Evolutionary conservation across 2,888 invertebrate genomes (phyloP).

Genomic region (Timandra comae): DNA sequence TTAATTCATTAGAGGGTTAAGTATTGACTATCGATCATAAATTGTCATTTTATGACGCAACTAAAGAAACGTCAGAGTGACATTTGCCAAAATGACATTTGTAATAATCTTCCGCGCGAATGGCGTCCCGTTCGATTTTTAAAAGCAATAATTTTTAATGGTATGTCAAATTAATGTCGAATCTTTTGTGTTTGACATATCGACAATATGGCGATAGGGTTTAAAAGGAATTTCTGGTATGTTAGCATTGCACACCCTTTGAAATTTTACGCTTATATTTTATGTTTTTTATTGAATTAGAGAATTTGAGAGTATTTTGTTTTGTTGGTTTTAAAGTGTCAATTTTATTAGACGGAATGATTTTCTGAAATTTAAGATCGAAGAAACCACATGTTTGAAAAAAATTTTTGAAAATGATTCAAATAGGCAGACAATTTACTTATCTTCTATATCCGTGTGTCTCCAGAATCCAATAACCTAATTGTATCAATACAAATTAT

Average conservation of each 20-base stretch:
- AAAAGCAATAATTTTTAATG: constrained; percentile 72
- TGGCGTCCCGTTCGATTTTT: constrained; percentile 53
- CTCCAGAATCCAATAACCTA: too few relatives aligned
- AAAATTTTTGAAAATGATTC: too few relatives aligned
- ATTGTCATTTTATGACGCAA: constrained; percentile 54
- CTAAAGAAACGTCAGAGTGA: constrained; percentile 28
- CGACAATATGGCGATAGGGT: constrained; percentile 68
- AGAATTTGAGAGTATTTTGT: too few relatives aligned
- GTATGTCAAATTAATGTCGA: constrained; percentile 73
- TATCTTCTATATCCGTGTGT: too few relatives aligned
- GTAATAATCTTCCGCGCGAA: constrained; percentile 59
- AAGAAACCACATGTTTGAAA: too few relatives aligned
- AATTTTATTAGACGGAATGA: too few relatives aligned
- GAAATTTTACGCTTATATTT: constrained; percentile 63
- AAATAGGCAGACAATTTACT: too few relatives aligned
- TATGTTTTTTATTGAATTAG: constrained; percentile 69
- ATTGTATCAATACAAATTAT: too few relatives aligned
- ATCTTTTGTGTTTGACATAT: constrained; percentile 56
- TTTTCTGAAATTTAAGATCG: too few relatives aligned
- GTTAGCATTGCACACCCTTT: constrained; percentile 53
- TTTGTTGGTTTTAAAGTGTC: too few relatives aligned
- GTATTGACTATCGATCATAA: constrained; percentile 42
- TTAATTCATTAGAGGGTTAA: constrained; percentile 61
- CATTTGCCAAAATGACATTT: constrained; percentile 35
- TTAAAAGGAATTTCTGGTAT: constrained; percentile 30